Percentiles rank a stretch among this genome's conserved stretches.
phyloP scores from a whole-genome alignment of 2,888 invertebrate species.

The Drosophila subsilvestris region DNA sequence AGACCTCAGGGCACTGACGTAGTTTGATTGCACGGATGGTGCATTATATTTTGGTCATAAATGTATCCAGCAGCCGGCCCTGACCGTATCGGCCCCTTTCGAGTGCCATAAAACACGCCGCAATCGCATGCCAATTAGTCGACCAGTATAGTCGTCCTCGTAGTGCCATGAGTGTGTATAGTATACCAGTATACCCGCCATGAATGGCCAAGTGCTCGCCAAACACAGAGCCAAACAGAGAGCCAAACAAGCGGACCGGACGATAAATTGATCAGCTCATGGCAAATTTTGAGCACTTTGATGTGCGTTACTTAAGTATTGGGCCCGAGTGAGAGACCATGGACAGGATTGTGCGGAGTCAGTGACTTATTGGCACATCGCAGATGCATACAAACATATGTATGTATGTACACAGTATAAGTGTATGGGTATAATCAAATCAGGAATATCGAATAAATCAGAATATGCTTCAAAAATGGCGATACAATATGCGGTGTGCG shows the following conservation, averaged over 20 bases:
- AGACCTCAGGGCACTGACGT: background rate
- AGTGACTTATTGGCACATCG: background rate
- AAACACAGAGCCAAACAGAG: conserved; percentile 5
- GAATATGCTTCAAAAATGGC: background rate
- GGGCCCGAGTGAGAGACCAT: background rate
- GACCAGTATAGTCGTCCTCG: background rate
- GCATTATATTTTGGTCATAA: conserved; percentile 21
- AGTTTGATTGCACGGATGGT: conserved; percentile 12
- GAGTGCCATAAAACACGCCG: conserved; percentile 22
- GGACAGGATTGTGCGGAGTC: background rate
- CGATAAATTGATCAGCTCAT: conserved; percentile 9
- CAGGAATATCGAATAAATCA: conserved; percentile 1
- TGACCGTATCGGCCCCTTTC: conserved; percentile 10
- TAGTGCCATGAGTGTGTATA: background rate
- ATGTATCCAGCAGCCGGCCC: conserved; percentile 13
- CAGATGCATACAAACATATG: background rate
- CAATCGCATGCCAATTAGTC: conserved; percentile 1
- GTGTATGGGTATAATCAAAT: background rate
- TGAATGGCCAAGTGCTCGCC: background rate
- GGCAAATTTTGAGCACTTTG: conserved; percentile 8
- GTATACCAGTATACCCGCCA: background rate
- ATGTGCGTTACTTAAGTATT: background rate
- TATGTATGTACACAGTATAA: background rate
- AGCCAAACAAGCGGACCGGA: background rate
- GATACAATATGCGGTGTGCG: background rate